Base-by-base conservation (phyloP, 2,888 invertebrate genomes). In the Molanna angustata region DNA sequence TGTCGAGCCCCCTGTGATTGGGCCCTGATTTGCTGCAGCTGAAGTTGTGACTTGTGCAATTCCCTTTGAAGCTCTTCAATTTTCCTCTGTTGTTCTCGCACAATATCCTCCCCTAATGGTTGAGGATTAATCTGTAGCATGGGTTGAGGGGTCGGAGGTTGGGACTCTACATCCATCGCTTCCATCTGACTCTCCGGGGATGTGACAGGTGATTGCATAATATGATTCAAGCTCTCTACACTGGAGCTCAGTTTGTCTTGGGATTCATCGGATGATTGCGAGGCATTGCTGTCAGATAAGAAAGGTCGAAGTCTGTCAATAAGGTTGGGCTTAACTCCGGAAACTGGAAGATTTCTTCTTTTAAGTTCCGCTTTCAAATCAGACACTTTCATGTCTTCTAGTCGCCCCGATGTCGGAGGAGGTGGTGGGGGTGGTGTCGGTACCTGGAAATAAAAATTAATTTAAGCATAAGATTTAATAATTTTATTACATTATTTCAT, bases 371-470 rank as follows among this genome's bases (percentile, higher is more conserved):
- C 89, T 69, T 95, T 94, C 61, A 97, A 78, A 67, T 97, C 96
- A 57, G 91, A 93, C 49, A 92, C 96, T 78, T 95, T 95, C 91
- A 96, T 92, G 66, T 95, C 95, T 69, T 95, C 94, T 64, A 96
- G 78, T 57, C 92, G 86, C 18, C 84, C 80, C 16, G 78, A 65
- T 54, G 3, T 66, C 61, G 63, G 72, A 35, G 64, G 73, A 4
- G 67, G 65, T 65, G 71, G 71, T 11, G 71, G 63, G 21, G 72
- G 69, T 22, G 63, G 61, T 52, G 73, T 68, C 21, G 78, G 73
- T 32, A 59, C 49, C 59, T 59, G 41, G 20, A 56, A 56, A 45
- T 22, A 32, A 40, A 42, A 45, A 44, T 18, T 20, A 32, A 22
- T 39, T 39, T 4, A 4, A 39, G 27, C n/a, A n/a, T n/a, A 33